A percentile compares a stretch with the other conserved stretches of the same genome.
Evolutionary conservation across 2,113 vertebrate genomes (phyloP).

Genomic region (Crocuta crocuta): DNA sequence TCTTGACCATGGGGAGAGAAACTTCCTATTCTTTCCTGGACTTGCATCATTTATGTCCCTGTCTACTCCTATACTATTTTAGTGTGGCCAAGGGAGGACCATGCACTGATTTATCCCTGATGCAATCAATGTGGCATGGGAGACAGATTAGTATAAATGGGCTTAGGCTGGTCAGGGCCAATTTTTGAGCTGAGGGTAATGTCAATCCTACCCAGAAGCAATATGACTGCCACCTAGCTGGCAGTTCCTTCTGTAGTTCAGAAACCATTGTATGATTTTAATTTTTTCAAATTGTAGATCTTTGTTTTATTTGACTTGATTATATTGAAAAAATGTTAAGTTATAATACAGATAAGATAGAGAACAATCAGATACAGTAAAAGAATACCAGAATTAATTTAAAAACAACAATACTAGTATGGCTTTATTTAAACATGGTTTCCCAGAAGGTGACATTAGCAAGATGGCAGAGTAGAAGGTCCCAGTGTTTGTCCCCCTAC

Average conservation of each 20-base stretch:
- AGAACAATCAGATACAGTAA: slow-evolving; percentile 68
- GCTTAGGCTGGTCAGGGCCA: background rate
- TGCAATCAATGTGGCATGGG: background rate
- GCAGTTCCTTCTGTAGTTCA: background rate
- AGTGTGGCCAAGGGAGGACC: background rate
- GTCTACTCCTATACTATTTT: background rate
- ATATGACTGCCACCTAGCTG: background rate
- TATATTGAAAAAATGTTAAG: slow-evolving; percentile 73
- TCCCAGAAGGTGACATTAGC: slow-evolving; percentile 64
- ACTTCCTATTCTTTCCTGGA: background rate
- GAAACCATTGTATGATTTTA: background rate
- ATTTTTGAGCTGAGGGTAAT: background rate
- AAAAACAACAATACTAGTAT: slow-evolving; percentile 84
- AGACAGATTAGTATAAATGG: background rate
- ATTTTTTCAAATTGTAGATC: slow-evolving; percentile 38
- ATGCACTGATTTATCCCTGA: background rate
- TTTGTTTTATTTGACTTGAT: slow-evolving; percentile 77
- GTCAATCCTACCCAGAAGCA: background rate
- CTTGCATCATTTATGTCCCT: background rate
- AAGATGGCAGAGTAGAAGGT: background rate
- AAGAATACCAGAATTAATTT: slow-evolving; percentile 65
- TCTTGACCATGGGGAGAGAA: background rate
- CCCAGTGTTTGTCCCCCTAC: background rate
- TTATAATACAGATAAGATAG: slow-evolving; percentile 43
- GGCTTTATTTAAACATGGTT: slow-evolving; percentile 86